These are phyloP conservation scores for Semnopithecus entellus DNA, from an alignment of 2,113 vertebrate species.

Conservation along the genomic window DNA sequence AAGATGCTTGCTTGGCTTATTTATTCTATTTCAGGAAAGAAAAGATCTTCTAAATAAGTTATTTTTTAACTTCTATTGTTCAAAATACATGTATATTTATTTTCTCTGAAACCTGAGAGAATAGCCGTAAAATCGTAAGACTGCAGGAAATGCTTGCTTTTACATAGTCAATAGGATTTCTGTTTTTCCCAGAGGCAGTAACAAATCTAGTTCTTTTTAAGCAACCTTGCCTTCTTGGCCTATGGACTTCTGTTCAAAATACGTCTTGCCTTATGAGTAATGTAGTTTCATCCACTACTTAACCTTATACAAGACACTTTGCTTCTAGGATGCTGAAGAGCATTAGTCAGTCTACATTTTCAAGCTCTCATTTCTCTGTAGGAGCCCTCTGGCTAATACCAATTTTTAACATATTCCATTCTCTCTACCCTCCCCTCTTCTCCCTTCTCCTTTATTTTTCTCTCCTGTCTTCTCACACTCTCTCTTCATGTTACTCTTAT, in stretches of 20 bases:
- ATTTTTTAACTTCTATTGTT: background rate
- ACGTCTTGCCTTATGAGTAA: background rate
- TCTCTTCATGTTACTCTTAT: background rate
- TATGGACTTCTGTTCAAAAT: slow-evolving; percentile 33
- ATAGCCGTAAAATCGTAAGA: slow-evolving; percentile 16
- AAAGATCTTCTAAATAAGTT: background rate
- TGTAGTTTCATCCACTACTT: background rate
- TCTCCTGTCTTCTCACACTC: background rate
- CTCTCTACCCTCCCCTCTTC: background rate
- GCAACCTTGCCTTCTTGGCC: background rate
- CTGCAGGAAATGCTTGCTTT: background rate
- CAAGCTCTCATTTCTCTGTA: background rate
- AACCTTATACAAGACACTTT: background rate
- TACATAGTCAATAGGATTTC: slow-evolving; percentile 1
- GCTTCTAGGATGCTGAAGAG: background rate
- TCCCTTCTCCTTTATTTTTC: background rate
- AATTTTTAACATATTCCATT: background rate
- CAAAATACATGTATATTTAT: background rate
- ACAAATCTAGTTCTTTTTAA: background rate
- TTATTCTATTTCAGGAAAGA: background rate
- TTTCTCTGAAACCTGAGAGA: slow-evolving; percentile 34
- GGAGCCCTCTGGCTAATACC: background rate
- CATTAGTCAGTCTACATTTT: background rate
- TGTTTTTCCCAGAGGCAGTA: slow-evolving; percentile 1
- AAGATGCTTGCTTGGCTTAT: background rate